Conservation (phyloP, 2,113 vertebrate species). For the Tauraco erythrolophus region DNA sequence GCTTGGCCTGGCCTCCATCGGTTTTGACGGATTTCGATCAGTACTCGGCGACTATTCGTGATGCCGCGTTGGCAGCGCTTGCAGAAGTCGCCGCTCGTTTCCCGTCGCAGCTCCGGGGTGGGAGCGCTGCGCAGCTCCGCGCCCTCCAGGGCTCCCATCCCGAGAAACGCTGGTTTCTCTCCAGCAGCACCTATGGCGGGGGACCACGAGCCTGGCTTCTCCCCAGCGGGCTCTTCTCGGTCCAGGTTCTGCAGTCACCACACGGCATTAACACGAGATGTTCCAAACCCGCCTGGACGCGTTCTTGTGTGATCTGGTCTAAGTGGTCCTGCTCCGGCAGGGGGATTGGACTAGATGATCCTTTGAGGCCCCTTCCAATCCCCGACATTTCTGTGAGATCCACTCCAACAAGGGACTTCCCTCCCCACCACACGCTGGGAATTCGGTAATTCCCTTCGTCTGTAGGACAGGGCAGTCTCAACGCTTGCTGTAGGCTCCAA, state of each 20-base stretch:
- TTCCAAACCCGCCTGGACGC: too few species aligned
- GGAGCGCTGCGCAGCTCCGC: rapidly evolving
- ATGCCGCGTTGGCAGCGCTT: too few species aligned
- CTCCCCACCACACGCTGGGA: not conserved
- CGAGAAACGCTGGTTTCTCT: rapidly evolving
- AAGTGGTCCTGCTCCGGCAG: too few species aligned
- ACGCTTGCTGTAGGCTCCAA: not conserved
- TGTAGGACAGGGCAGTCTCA: not conserved
- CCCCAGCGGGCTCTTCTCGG: rapidly evolving
- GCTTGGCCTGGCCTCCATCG: too few species aligned
- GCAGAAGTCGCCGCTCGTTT: not conserved
- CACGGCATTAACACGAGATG: rapidly evolving
- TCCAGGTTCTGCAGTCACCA: rapidly evolving
- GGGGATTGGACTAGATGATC: too few species aligned
- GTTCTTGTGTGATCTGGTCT: too few species aligned
- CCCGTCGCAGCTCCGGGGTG: rapidly evolving
- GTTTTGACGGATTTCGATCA: not conserved
- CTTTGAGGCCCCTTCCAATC: too few species aligned
- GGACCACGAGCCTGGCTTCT: rapidly evolving
- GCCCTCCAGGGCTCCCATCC: not conserved
- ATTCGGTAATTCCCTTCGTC: rapidly evolving
- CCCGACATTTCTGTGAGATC: too few species aligned
- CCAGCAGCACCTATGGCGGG: rapidly evolving
- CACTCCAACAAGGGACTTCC: not conserved
- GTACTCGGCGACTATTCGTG: not conserved